Base-by-base conservation (phyloP, 2,888 invertebrate genomes). In the Ganaspis brasiliensis region DNA sequence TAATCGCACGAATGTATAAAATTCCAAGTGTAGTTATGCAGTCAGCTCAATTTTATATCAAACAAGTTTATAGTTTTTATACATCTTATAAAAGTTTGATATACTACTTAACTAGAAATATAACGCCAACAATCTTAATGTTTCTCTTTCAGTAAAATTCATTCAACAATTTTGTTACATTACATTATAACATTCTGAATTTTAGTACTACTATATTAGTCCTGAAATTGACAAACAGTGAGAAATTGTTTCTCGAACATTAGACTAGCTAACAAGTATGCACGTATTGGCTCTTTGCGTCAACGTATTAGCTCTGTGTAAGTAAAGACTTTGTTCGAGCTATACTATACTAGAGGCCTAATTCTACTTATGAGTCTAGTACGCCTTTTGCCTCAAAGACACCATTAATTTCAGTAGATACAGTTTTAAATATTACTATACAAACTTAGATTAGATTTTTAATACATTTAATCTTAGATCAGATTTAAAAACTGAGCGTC, bases 331-430 rank as follows among this genome's bases (percentile, higher is more conserved):
- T 77, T 78, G 67, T 76, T 76, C 73, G 79, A 71, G 78, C 76
- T 63, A 40, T 57, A 63, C 74, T 76, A 73, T 52, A 75, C 59
- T 82, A 79, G 75, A 77, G 78, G 76, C 76, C 74, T 77, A 74
- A 70, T 78, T 82, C 79, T 78, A 77, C 75, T 79, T 73, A 75
- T 63, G 78, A 81, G 82, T 82, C 82, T 88, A 88, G 86, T 83
- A 85, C 87, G 87, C 89, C 88, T 89, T 89, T 89, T 89, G 89
- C 88, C 89, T 89, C 89, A 78, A 84, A 75, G 81, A 82, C 72
- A 70, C 75, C 31, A 19, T 8, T 21, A 40, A 12, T 10, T 2
- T 19, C 37, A 63, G 21, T 37, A 63, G 8, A 56, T 56, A 26
- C 26, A 26, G 74, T 72, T 76, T 79, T 76, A 77, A 72, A 56